Evolutionary conservation across 2,113 vertebrate species (phyloP).

Genomic region (Ictalurus furcatus): DNA sequence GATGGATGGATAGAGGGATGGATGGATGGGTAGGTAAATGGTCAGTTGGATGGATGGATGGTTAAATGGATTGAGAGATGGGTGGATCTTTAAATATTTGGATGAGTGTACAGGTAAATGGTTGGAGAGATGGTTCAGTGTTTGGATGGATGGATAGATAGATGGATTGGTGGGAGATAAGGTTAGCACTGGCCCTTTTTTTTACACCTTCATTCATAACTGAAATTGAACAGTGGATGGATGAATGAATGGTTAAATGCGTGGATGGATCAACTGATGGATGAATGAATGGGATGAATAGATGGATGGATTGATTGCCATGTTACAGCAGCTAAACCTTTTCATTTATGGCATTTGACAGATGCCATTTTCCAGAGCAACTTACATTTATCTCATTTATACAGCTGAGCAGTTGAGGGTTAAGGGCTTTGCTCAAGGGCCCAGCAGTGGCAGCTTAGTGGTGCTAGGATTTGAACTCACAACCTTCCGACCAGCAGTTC

Average conservation of each 20-base stretch:
- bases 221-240: no score
- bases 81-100: neutral
- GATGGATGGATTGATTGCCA: neutral
- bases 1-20: neutral
- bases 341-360: no score
- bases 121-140: neutral
- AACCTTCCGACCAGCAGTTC: no score
- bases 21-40: neutral
- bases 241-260: neutral
- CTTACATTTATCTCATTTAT: no score
- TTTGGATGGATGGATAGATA: neutral
- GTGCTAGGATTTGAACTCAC: no score
- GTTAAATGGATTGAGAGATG: neutral
- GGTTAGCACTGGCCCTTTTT: neutral
- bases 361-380: no score
- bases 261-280: neutral
- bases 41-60: no score
- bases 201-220: neutral
- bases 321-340: neutral
- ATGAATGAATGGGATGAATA: neutral
- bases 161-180: neutral
- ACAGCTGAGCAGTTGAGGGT: no score
- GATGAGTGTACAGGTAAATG: neutral
- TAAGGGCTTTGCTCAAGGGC: no score
- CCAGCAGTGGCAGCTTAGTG: no score